Conservation (phyloP, 2,797 vertebrate species). For the Galago senegalensis region DNA sequence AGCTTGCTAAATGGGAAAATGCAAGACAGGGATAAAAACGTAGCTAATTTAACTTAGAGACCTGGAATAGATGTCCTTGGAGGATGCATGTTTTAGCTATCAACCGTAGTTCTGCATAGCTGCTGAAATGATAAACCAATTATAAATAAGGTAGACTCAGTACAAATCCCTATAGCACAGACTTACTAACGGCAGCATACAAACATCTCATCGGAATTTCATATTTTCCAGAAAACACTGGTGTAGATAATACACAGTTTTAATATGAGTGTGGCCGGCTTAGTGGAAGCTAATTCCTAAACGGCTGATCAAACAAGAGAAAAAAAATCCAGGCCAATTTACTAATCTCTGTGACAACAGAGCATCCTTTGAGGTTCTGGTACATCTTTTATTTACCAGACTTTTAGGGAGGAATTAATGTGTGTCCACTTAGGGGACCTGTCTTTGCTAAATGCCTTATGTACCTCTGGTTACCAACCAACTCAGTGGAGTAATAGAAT, state of each 20-base stretch:
- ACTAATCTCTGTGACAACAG: slow-evolving; percentile 69
- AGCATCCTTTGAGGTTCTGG: neutral
- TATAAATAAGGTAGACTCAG: neutral
- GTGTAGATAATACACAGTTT: slow-evolving; percentile 22
- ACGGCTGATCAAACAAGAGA: slow-evolving; percentile 51
- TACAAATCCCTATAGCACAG: slow-evolving; percentile 4
- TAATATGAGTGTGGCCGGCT: slow-evolving; percentile 11
- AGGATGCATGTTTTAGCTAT: neutral
- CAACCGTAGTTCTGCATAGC: neutral
- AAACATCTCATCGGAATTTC: neutral
- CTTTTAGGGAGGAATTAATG: slow-evolving; percentile 26
- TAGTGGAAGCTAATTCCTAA: slow-evolving; percentile 45
- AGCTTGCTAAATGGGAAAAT: neutral
- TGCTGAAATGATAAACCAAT: slow-evolving; percentile 22
- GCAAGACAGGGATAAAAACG: neutral
- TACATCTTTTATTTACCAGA: slow-evolving; percentile 53
- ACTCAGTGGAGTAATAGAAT: slow-evolving; percentile 39
- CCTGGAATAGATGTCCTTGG: neutral
- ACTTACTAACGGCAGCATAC: neutral
- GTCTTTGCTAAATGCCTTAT: slow-evolving; percentile 47
- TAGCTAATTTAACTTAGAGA: slow-evolving; percentile 56
- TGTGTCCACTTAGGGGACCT: slow-evolving; percentile 30
- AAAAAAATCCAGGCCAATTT: neutral
- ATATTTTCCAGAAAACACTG: slow-evolving; percentile 57
- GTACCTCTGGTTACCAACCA: slow-evolving; percentile 47